Evolutionary conservation across 1,140 invertebrate genomes (phyloP).

Genomic region (Zaprionus camerounensis): DNA sequence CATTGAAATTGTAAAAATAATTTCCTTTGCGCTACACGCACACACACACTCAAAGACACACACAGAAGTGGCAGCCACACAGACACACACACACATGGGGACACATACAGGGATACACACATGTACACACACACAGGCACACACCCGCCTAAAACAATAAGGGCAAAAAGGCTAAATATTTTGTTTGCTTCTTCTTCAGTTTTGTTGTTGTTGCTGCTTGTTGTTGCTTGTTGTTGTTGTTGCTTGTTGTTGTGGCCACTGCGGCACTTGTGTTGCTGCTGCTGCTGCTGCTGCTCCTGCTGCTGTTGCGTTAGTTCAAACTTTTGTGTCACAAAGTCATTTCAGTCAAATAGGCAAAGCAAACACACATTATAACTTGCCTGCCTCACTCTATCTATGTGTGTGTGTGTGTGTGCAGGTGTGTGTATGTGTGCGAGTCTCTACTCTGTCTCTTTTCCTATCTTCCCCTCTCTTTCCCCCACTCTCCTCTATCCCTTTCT

Average conservation of each 20-base stretch:
- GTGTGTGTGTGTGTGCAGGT: neutral
- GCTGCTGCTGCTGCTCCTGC: conserved; percentile 18
- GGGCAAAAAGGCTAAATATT: conserved; percentile 61
- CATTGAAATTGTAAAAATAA: conserved; percentile 82
- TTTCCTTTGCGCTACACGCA: conserved; percentile 47
- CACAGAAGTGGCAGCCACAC: neutral
- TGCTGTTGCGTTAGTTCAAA: conserved; percentile 41
- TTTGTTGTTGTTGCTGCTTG: conserved; percentile 19
- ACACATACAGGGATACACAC: neutral
- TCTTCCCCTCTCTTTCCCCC: too few species aligned
- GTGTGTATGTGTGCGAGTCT: conserved; percentile 11
- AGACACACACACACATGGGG: neutral
- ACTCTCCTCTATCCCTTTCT: too few species aligned
- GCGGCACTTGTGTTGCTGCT: conserved; percentile 16
- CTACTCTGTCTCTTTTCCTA: too few species aligned
- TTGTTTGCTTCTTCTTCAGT: conserved; percentile 37
- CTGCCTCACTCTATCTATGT: neutral
- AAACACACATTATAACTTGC: conserved; percentile 60
- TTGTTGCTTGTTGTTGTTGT: neutral
- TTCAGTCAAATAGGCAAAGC: conserved; percentile 62
- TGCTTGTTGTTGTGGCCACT: conserved; percentile 26
- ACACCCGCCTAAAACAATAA: conserved; percentile 29
- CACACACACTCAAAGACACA: conserved; percentile 14
- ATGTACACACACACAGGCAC: neutral
- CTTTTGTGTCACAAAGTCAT: conserved; percentile 62